phyloP scores from a whole-genome alignment of 2,797 vertebrate genomes.

The Micropoecilia bifurca region DNA sequence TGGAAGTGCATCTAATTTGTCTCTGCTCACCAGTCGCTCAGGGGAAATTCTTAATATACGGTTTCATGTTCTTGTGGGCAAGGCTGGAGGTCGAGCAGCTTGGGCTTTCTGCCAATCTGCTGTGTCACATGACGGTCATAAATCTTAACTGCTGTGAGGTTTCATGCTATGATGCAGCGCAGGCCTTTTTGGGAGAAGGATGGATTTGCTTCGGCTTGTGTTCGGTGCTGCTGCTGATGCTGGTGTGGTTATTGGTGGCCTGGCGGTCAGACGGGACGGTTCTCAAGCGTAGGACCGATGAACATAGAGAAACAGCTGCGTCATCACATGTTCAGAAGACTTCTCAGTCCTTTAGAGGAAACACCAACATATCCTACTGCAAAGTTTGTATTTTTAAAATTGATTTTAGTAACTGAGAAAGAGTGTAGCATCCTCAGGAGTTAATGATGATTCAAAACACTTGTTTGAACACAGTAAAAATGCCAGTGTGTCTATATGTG shows the following conservation, averaged over 20 bases:
- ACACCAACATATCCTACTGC: neutral
- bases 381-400: neutral
- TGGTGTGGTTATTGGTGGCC: constrained; percentile 64
- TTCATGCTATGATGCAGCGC: constrained; percentile 61
- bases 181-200: constrained; percentile 41
- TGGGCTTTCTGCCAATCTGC: constrained; percentile 60
- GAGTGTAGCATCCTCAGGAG: no score
- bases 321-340: constrained; percentile 47
- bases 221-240: constrained; percentile 57
- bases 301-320: constrained; percentile 30
- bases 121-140: constrained; percentile 72
- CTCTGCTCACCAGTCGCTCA: constrained; percentile 31
- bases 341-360: constrained; percentile 27
- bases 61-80: constrained; percentile 61
- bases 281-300: constrained; percentile 37
- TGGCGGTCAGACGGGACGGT: constrained; percentile 59
- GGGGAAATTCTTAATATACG: constrained; percentile 49
- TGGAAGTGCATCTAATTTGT: constrained; percentile 19
- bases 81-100: constrained; percentile 39
- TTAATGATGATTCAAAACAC: no score
- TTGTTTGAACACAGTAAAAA: no score
- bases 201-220: constrained; percentile 39
- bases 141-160: constrained; percentile 77
- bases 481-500: no score
- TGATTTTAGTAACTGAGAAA: neutral